Conservation (phyloP, 1,140 invertebrate genomes). For the Hyphantria cunea region DNA sequence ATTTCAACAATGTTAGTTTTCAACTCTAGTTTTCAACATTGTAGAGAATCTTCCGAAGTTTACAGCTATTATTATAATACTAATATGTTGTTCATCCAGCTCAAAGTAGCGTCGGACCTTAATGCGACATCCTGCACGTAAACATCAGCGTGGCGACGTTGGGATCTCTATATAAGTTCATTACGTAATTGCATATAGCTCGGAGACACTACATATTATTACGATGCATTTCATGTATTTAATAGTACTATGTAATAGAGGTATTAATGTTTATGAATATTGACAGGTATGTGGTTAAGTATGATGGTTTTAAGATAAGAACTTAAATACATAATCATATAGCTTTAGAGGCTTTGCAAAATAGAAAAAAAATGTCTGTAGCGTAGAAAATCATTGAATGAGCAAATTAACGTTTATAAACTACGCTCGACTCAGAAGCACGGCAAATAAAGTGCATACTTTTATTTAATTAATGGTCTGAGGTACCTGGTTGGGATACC, state of each 20-base stretch:
- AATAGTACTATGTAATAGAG: constrained; percentile 11
- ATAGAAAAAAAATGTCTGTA: no score
- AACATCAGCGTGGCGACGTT: neutral
- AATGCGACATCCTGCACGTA: constrained; percentile 25
- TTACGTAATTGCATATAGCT: constrained; percentile 32
- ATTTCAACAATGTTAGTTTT: no score
- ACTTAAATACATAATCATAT: neutral
- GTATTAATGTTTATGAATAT: constrained; percentile 12
- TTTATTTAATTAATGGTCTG: no score
- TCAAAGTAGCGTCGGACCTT: constrained; percentile 26
- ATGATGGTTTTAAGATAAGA: neutral
- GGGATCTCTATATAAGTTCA: constrained; percentile 33
- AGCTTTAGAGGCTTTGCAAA: no score
- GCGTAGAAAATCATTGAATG: no score
- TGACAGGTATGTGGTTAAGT: neutral
- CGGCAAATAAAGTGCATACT: no score
- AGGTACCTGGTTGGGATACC: no score
- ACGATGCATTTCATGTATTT: constrained; percentile 8
- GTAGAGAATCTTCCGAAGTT: constrained; percentile 12
- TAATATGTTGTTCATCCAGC: constrained; percentile 32
- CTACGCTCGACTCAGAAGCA: no score
- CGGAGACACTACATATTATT: constrained; percentile 11
- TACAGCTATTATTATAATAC: constrained; percentile 29
- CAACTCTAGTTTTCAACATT: neutral
- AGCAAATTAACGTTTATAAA: no score